phyloP scores from a whole-genome alignment of 2,888 invertebrate species.

The Tinea pellionella region DNA sequence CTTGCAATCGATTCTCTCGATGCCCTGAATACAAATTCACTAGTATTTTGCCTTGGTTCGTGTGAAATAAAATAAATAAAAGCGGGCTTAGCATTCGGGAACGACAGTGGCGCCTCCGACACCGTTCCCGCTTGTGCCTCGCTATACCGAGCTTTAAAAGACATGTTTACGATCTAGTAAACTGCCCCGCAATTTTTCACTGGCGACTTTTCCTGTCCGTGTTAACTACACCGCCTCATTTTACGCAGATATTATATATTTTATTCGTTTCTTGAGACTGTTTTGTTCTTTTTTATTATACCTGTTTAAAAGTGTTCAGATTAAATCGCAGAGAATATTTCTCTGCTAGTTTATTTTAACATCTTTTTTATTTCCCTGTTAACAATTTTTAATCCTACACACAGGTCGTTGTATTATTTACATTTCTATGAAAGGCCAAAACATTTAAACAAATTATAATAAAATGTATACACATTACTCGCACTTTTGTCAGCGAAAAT shows the following conservation, averaged over 20 bases:
- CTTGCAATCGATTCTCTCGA: conserved; percentile 12
- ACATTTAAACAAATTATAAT: no score
- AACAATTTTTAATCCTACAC: neutral
- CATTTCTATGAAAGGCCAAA: neutral
- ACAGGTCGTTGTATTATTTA: neutral
- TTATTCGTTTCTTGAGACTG: neutral
- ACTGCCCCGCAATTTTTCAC: conserved; percentile 22
- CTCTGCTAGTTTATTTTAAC: no score
- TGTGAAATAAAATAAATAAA: conserved; percentile 24
- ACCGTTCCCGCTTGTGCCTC: conserved; percentile 2
- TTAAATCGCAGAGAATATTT: neutral
- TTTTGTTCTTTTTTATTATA: neutral
- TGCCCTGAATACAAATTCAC: conserved; percentile 15
- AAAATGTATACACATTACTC: no score
- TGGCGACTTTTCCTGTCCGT: conserved; percentile 21
- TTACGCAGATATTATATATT: conserved; percentile 9
- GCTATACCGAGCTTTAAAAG: conserved; percentile 18
- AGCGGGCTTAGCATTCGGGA: conserved; percentile 18
- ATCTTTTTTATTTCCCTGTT: neutral
- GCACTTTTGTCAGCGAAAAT: neutral
- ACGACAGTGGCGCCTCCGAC: conserved; percentile 11
- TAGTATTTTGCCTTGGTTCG: conserved; percentile 16
- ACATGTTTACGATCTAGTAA: conserved; percentile 22
- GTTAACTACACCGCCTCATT: conserved; percentile 19
- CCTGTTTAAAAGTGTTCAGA: neutral